Conservation (phyloP, 2,113 vertebrate species). For the Esox niger region DNA sequence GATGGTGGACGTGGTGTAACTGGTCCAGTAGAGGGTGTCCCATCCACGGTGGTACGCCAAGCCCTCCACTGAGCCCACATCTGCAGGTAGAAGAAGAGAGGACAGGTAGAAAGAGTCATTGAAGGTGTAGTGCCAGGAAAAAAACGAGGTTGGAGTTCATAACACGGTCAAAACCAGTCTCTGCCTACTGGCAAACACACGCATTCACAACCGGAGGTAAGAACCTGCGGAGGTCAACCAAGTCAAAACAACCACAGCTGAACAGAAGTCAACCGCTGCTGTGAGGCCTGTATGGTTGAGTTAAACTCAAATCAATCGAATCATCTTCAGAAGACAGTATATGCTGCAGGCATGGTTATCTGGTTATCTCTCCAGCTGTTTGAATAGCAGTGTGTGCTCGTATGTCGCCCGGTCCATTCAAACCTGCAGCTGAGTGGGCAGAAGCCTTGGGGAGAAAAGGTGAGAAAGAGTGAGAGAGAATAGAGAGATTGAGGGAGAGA, state of each 20-base stretch:
- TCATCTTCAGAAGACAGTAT: constrained; percentile 25
- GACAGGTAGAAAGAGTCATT: not conserved
- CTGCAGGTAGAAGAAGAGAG: constrained; percentile 59
- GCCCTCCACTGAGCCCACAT: constrained; percentile 96
- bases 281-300: not conserved
- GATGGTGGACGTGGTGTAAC: constrained; percentile 96
- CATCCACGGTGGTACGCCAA: constrained; percentile 92
- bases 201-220: too few relatives aligned
- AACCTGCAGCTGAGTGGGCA: constrained; percentile 11
- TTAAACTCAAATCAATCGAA: constrained; percentile 22
- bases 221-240: not conserved
- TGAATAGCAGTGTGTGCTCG: constrained; percentile 17
- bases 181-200: too few relatives aligned
- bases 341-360: constrained; percentile 11
- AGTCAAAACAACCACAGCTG: not conserved
- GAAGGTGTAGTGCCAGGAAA: not conserved
- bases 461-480: constrained; percentile 4
- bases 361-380: constrained; percentile 13
- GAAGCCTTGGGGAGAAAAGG: not conserved
- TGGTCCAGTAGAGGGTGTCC: constrained; percentile 97
- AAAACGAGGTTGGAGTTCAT: too few relatives aligned
- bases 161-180: too few relatives aligned
- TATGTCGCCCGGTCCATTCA: constrained; percentile 1
- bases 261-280: not conserved
- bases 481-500: not conserved